Evolutionary conservation across 2,113 vertebrate species (phyloP).

Genomic region (Corythaixoides concolor): DNA sequence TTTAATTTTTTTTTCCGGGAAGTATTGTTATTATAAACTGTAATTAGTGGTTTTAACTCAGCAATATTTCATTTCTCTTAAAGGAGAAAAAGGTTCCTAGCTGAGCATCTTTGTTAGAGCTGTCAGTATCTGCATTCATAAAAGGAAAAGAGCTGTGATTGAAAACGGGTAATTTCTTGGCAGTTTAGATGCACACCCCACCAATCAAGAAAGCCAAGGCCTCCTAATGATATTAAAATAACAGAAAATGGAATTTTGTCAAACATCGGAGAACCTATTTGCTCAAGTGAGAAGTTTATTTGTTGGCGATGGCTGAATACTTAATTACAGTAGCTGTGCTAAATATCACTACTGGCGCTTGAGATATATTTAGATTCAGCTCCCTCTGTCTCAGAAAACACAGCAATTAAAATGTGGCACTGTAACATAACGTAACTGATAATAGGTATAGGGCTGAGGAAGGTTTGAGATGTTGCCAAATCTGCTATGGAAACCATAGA

Average conservation of each 20-base stretch:
- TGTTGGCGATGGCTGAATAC: constrained; percentile 44
- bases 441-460: constrained; percentile 44
- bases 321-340: constrained; percentile 72
- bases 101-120: constrained; percentile 61
- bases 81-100: constrained; percentile 37
- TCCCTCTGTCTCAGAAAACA: constrained; percentile 70
- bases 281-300: constrained; percentile 59
- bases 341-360: constrained; percentile 65
- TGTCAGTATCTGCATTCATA: constrained; percentile 38
- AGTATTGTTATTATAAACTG: constrained; percentile 67
- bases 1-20: constrained; percentile 31
- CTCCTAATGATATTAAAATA: constrained; percentile 51
- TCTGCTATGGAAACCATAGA: constrained; percentile 41
- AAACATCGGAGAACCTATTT: constrained; percentile 39
- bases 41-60: constrained; percentile 69
- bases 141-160: constrained; percentile 41
- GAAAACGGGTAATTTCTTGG: constrained; percentile 57
- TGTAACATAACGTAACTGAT: constrained; percentile 59
- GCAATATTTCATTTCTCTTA: constrained; percentile 36
- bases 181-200: constrained; percentile 1
- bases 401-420: constrained; percentile 68
- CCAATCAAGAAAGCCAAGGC: constrained; percentile 56
- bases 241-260: constrained; percentile 48
- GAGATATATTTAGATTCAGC: constrained; percentile 72
- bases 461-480: constrained; percentile 29